These are phyloP conservation scores for Zaprionus davidi DNA, from an alignment of 1,140 invertebrate genomes.

Conservation along the genomic window DNA sequence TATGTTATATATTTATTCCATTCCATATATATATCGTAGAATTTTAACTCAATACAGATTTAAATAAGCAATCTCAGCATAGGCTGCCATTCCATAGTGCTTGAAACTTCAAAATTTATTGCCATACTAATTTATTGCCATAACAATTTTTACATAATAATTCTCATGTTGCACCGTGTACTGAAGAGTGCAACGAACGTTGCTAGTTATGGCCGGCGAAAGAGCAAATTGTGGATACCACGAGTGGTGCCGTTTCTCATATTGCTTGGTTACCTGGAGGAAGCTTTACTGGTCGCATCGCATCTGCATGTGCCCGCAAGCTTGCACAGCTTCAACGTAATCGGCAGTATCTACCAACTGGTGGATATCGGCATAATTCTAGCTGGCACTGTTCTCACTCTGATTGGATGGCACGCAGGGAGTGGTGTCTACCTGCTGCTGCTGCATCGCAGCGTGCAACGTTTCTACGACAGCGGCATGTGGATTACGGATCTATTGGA, in stretches of 20 bases:
- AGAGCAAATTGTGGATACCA: constrained; percentile 1
- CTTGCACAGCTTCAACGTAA: not conserved
- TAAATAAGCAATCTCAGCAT: not conserved
- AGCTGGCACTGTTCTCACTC: constrained; percentile 9
- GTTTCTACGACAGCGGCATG: constrained; percentile 28
- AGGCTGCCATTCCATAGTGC: not conserved
- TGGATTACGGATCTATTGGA: constrained; percentile 28
- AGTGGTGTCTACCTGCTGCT: constrained; percentile 37
- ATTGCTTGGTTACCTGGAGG: constrained; percentile 5
- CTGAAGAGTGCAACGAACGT: not conserved
- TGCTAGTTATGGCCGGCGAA: not conserved
- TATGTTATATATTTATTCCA: too few relatives aligned
- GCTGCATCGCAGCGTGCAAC: constrained; percentile 26
- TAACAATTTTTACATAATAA: not conserved
- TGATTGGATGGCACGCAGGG: not conserved
- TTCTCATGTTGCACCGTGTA: not conserved
- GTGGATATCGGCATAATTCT: constrained; percentile 7
- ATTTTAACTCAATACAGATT: not conserved
- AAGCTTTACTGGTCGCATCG: not conserved
- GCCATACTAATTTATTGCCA: too few relatives aligned
- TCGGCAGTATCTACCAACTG: constrained; percentile 4
- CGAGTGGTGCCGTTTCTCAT: not conserved
- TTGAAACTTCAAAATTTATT: not conserved
- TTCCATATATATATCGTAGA: not conserved
- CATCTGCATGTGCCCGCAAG: constrained; percentile 7